Evolutionary conservation across 2,888 invertebrate species (phyloP), one percentile per base, ranked within the genome.

Genomic region (Eugnorisma glareosa): DNA sequence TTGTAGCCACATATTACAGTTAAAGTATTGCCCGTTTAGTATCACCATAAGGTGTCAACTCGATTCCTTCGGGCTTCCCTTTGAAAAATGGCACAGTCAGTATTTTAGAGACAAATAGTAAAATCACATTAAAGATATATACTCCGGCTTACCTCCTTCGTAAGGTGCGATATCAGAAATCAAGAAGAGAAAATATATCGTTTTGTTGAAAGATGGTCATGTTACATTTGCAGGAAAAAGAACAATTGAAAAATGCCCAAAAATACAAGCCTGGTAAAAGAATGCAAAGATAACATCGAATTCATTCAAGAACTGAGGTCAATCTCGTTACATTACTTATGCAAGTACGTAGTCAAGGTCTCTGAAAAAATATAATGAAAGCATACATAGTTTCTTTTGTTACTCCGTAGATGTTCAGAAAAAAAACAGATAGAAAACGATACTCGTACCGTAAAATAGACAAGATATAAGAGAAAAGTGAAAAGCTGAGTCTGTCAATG

Each of bases 291-390:
- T 43, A 15, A 45, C n/a, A 64, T 35, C 18, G 24, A 59, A 64
- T 24, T 28, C 64, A 35, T 66, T 79, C 28, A 63, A 78, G 57
- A 48, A 48, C 18, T 45, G 69, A 81, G 79, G 83, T 79, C 59
- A 59, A 54, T 69, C 64, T 78, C 51, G 15, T 68, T 63, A 66
- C 40, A 45, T 72, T 72, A 73, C 48, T 51, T 31, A 80, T 54
- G 75, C 63, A 73, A 72, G 24, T 35, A 18, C n/a, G 7, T 57
- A 43, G 8, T 59, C 70, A 81, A 84, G 85, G 82, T 72, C 61
- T 31, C 59, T 28, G 59, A 61, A 61, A 84, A 84, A 72, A 31
- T 45, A 73, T 76, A 83, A 81, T 59, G 57, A 84, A 84, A 81
- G 76, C 57, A 67, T 45, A 35, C 61, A 64, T 51, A 72, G 57